These are phyloP conservation scores for Schlechtendalia chinensis DNA, from an alignment of 1,140 invertebrate genomes.

Conservation along the genomic window DNA sequence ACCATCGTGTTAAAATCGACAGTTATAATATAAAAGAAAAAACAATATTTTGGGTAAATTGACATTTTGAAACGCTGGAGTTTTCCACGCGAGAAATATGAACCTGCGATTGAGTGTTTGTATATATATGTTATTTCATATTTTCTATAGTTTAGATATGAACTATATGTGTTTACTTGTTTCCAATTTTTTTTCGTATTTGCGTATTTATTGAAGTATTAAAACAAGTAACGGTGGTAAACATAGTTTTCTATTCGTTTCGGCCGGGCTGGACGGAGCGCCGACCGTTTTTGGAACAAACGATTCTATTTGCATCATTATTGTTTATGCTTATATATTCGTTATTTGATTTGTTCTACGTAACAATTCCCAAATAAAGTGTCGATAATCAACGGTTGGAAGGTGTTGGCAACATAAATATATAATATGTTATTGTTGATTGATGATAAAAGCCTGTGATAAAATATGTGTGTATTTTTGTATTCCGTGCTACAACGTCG, in stretches of 20 bases:
- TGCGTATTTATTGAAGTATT: not conserved
- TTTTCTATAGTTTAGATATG: too few relatives aligned
- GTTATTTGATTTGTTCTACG: not conserved
- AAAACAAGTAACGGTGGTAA: not conserved
- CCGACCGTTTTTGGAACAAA: not conserved
- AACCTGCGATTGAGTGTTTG: too few relatives aligned
- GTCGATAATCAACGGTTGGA: not conserved
- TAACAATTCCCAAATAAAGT: not conserved
- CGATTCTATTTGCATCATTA: constrained; percentile 15
- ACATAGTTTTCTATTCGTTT: constrained; percentile 16
- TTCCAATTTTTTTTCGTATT: not conserved
- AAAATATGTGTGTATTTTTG: not conserved
- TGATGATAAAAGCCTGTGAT: not conserved
- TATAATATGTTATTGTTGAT: not conserved
- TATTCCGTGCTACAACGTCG: not conserved
- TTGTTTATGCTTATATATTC: not conserved
- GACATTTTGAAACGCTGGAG: too few relatives aligned
- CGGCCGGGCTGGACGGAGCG: not conserved
- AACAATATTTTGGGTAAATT: too few relatives aligned
- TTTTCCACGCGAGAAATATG: too few relatives aligned
- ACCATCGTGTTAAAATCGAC: too few relatives aligned
- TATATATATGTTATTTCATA: too few relatives aligned
- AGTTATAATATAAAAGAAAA: too few relatives aligned
- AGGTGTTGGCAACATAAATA: too few relatives aligned
- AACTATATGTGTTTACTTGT: not conserved